Evolutionary conservation across 2,113 vertebrate species (phyloP).

Genomic region (Grallaria varia): DNA sequence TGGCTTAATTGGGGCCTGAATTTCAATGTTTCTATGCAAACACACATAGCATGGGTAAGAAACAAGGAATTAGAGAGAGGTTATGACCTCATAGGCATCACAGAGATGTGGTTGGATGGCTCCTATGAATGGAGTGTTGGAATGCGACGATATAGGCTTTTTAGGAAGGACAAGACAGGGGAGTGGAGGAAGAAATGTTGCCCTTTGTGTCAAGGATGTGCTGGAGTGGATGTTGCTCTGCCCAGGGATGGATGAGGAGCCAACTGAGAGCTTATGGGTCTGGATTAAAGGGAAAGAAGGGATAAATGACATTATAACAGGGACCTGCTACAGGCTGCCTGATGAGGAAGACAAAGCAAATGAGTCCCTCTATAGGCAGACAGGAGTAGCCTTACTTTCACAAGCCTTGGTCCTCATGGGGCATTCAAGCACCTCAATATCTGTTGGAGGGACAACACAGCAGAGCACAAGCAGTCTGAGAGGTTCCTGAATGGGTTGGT

Average conservation of each 20-base stretch:
- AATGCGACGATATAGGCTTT: not conserved
- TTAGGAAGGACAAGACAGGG: not conserved
- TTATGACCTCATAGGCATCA: not conserved
- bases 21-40: not conserved
- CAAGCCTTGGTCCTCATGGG: too few species aligned
- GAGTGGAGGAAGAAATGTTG: not conserved
- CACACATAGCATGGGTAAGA: not conserved
- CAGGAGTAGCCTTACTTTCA: not conserved
- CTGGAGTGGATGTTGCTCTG: not conserved
- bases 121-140: not conserved
- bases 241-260: not conserved
- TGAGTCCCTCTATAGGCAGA: not conserved
- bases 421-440: not conserved
- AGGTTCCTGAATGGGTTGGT: not conserved
- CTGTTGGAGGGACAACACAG: not conserved
- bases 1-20: not conserved
- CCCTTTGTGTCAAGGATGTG: not conserved
- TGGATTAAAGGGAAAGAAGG: not conserved
- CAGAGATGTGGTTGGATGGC: not conserved
- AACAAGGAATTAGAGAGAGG: not conserved
- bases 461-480: not conserved
- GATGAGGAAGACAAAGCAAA: not conserved
- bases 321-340: not conserved
- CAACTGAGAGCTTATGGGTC: not conserved
- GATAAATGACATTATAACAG: too few species aligned